Base-by-base conservation (phyloP, 2,113 vertebrate genomes). In the Scatophagus argus region DNA sequence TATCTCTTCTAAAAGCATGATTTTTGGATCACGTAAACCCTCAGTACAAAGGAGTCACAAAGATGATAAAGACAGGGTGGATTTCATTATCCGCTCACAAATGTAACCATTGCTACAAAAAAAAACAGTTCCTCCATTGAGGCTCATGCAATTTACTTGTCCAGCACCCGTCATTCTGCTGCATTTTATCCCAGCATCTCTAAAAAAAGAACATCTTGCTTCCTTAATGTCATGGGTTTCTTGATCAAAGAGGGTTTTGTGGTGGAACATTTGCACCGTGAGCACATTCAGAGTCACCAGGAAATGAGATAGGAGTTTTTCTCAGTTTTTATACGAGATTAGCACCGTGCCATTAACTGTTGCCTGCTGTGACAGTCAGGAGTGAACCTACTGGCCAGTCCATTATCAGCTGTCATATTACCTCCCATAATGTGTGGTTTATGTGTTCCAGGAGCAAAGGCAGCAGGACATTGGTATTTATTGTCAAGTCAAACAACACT, bases 321-420 rank as follows among this genome's bases (percentile, higher is more conserved):
- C n/a, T n/a, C n/a, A n/a, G n/a, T 34, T 60, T 8, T 27, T 23
- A 13, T 34, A 5, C 11, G 21, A 12, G 23, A 62, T 10, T 16
- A 54, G 43, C 25, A 16, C 68, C 54, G 29, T 32, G 16, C n/a
- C 46, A 34, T 61, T 41, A 74, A 61, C 41, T 43, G 59, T 38
- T 69, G 13, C 58, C 29, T 51, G 2, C 14, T 23, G 61, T 59
- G 59, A 56, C 56, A 29, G 31, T 62, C 9, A 8, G 27, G 25
- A 51, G 59, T 11, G 54, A 84, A 70, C 46, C 43, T 49, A 43
- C n/a, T 41, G 78, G 36, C 72, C 67, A 0, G 44, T 77, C 82
- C 76, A 63, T 67, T 83, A 85, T 77, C 70, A 58, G 41, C 38
- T 23, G 41, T 66, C 55, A 23, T 38, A 60, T 46, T 70, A 62